Percentiles rank a stretch among this genome's conserved stretches.
Conservation (phyloP, 2,797 vertebrate species). For the Anguilla megastoma region DNA sequence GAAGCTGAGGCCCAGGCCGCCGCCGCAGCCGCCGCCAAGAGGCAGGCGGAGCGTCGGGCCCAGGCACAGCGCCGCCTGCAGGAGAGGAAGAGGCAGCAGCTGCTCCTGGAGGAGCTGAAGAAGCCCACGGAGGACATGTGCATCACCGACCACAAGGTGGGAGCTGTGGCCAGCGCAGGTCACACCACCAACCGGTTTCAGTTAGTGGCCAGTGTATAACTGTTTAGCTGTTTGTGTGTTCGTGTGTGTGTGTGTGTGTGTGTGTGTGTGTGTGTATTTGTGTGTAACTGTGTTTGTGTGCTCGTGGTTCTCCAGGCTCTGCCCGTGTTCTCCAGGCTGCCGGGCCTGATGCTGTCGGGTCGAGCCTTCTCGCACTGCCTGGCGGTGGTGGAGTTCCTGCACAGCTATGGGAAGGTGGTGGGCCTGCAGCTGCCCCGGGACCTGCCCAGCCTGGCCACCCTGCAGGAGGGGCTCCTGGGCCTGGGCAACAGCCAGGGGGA, state of each 20-base stretch:
- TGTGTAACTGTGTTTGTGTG: not conserved
- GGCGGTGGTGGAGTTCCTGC: slow-evolving; percentile 88
- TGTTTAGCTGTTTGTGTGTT: not conserved
- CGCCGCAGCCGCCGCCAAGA: slow-evolving; percentile 77
- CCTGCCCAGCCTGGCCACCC: slow-evolving; percentile 81
- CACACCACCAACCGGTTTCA: not conserved
- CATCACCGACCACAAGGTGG: slow-evolving; percentile 83
- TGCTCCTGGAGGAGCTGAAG: slow-evolving; percentile 92
- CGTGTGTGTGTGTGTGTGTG: too few relatives aligned
- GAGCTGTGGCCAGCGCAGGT: not conserved
- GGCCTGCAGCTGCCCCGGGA: slow-evolving; percentile 86
- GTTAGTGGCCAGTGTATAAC: too few relatives aligned
- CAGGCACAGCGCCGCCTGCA: slow-evolving; percentile 83
- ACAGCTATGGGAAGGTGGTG: slow-evolving; percentile 88
- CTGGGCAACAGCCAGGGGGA: slow-evolving; percentile 79
- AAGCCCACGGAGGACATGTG: slow-evolving; percentile 97
- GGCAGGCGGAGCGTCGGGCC: slow-evolving; percentile 75
- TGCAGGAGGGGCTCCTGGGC: slow-evolving; percentile 92
- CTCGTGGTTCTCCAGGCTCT: slow-evolving; percentile 70
- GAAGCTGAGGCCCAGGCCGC: slow-evolving; percentile 79
- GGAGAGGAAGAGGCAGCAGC: slow-evolving; percentile 87
- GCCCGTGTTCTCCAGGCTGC: slow-evolving; percentile 83
- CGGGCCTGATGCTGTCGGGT: slow-evolving; percentile 85
- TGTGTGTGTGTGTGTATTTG: not conserved
- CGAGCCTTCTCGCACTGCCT: slow-evolving; percentile 87